phyloP scores from a whole-genome alignment of 2,797 vertebrate species.

The Labroides dimidiatus region DNA sequence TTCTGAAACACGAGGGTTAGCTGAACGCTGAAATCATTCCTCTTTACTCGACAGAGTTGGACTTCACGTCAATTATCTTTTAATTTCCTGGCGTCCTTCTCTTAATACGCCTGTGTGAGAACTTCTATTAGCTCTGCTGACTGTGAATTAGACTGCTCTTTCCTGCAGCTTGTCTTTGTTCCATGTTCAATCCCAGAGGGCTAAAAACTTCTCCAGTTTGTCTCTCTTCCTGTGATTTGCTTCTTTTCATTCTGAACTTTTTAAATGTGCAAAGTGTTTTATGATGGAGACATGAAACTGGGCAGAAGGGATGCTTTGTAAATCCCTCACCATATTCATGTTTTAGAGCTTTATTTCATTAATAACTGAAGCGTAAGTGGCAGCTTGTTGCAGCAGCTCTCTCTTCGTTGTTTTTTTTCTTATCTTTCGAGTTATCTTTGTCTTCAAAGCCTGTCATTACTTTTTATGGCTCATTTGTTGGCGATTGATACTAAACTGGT shows the following conservation, averaged over 20 bases:
- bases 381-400: no score
- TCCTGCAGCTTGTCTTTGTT: constrained; percentile 27
- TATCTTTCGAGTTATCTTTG: no score
- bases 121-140: constrained; percentile 38
- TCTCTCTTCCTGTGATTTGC: not conserved
- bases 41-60: constrained; percentile 26
- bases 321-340: not conserved
- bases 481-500: no score
- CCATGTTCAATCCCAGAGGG: constrained; percentile 3
- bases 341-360: no score
- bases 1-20: constrained; percentile 20
- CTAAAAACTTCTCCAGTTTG: constrained; percentile 6
- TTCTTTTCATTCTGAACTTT: constrained; percentile 15
- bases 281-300: constrained; percentile 5
- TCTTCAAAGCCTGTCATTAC: no score
- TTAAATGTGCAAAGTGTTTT: constrained; percentile 6
- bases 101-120: constrained; percentile 34
- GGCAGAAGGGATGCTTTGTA: constrained; percentile 1
- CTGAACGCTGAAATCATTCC: constrained; percentile 36
- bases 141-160: constrained; percentile 29
- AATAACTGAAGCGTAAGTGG: no score
- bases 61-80: constrained; percentile 54
- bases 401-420: no score
- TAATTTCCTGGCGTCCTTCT: constrained; percentile 48
- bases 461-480: no score